These are phyloP conservation scores for Turritopsis rubra DNA, from an alignment of 30 jellyfish, hydroid and myxozoan species.

Conservation along the genomic window DNA sequence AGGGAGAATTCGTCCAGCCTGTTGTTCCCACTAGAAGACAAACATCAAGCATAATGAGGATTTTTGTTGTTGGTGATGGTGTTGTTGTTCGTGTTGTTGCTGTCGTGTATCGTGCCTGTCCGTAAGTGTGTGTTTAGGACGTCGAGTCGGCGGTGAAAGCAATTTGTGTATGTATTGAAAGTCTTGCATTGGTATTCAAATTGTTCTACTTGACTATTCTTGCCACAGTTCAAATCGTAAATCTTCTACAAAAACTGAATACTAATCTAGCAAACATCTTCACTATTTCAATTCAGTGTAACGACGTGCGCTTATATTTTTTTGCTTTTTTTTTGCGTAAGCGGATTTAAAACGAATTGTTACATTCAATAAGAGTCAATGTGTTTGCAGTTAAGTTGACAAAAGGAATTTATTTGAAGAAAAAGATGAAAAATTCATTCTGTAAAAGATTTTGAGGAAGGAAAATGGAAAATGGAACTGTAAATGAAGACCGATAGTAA, in stretches of 20 bases:
- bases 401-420: background rate
- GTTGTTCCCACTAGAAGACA: slow-evolving; percentile 79
- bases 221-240: too few species aligned
- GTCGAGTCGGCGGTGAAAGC: background rate
- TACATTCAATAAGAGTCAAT: background rate
- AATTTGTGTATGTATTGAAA: background rate
- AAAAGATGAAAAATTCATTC: too few species aligned
- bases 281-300: background rate
- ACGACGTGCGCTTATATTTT: background rate
- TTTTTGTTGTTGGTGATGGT: background rate
- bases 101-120: slow-evolving; percentile 8
- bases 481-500: too few species aligned
- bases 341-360: background rate
- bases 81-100: background rate
- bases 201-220: too few species aligned
- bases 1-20: slow-evolving; percentile 80
- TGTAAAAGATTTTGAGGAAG: too few species aligned
- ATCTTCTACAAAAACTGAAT: too few species aligned
- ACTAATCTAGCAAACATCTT: too few species aligned
- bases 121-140: background rate
- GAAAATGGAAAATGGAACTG: too few species aligned
- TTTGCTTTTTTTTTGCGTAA: background rate
- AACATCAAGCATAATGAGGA: background rate
- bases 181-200: too few species aligned
- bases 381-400: background rate